Conservation (phyloP, 2,888 invertebrate species). For the Sussaba pulchella region DNA sequence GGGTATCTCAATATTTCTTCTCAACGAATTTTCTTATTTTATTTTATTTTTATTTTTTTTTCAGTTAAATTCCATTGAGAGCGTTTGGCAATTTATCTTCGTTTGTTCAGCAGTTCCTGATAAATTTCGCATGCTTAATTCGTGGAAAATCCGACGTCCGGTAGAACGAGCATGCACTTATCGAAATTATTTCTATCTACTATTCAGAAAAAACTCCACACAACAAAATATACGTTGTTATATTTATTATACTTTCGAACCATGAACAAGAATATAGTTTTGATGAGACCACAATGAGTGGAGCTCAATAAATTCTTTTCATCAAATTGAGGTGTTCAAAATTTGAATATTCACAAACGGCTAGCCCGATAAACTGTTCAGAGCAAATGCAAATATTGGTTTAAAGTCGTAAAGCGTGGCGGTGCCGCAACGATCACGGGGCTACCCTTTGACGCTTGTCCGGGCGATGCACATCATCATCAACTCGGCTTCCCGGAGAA, state of each 20-base stretch:
- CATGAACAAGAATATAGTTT: too few species aligned
- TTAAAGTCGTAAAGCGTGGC: conserved; percentile 34
- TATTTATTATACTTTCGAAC: too few species aligned
- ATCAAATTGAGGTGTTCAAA: not conserved
- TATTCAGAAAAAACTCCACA: too few species aligned
- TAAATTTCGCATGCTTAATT: not conserved
- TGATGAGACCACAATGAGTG: not conserved
- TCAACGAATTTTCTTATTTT: too few species aligned
- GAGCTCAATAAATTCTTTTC: not conserved
- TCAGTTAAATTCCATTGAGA: not conserved
- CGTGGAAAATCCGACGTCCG: not conserved
- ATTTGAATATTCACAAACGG: not conserved
- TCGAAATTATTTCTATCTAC: not conserved
- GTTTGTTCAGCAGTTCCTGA: not conserved
- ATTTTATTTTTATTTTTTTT: too few species aligned
- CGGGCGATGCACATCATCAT: conserved; percentile 58
- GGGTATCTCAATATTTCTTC: not conserved
- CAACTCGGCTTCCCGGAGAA: conserved; percentile 49
- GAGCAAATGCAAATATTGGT: conserved; percentile 49
- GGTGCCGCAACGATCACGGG: conserved; percentile 20
- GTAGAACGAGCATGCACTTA: not conserved
- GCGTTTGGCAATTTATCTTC: too few species aligned
- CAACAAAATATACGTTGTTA: too few species aligned
- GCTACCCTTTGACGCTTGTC: conserved; percentile 2
- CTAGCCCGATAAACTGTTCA: conserved; percentile 31